Evolutionary conservation across 2,888 invertebrate species (phyloP), one percentile per base, ranked within the genome.

Genomic region (Sminthurinus aureus): DNA sequence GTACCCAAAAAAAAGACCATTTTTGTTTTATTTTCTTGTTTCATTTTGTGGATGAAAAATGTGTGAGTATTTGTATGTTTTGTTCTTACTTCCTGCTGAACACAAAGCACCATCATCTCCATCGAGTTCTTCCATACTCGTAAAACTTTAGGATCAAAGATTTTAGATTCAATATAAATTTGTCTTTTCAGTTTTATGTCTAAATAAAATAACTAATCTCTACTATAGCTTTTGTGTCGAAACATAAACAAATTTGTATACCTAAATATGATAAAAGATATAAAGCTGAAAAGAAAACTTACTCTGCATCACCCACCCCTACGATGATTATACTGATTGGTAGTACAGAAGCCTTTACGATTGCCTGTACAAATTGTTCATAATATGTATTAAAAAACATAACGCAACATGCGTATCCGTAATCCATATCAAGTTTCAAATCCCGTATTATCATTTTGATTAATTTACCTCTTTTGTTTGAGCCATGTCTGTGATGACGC

Each of bases 311-410:
- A 24, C 92, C 93, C 64, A 93, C 91, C 66, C 93, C 93, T 71
- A 93, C 91, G 84, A 93, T 93, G 83, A 93, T 93, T 81, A 93
- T 92, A 0, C 93, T 93, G 89, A 93, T 90, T 0, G 93, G 93
- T 51, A 93, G 89, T n/a, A 87, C 88, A 13, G 93, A 91, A 6
- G 93, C 92, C 90, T 92, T 89, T 22, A 90, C 89, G 51, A 91
- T 89, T 85, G 92, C 91, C 91, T 86, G 26, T 20, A 58, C n/a
- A 71, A 51, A 58, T 58, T 12, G 15, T 58, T 9, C 9, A 15
- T 12, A 58, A 15, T 9, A 58, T 58, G 58, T 58, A 58, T 9
- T 58, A 58, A 58, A 58, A 12, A 12, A n/a, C n/a, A n/a, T n/a
- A n/a, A n/a, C n/a, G n/a, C n/a, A n/a, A n/a, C n/a, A n/a, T n/a